Conservation (phyloP, 2,113 vertebrate species). For the Dinomys branickii region DNA sequence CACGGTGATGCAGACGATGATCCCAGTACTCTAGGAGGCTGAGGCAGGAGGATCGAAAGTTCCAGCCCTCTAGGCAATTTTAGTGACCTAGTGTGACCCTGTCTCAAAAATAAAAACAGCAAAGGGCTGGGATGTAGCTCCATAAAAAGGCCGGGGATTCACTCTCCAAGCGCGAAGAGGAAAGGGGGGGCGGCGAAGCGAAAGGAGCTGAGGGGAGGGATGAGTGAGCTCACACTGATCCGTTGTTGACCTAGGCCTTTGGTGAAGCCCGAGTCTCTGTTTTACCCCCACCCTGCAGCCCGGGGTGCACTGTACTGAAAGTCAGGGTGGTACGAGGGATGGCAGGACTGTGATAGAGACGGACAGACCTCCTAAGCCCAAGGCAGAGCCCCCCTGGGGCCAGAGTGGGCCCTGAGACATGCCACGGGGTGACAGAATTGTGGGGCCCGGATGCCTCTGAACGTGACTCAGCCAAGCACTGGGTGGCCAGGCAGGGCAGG, state of each 20-base stretch:
- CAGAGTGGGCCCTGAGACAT: neutral
- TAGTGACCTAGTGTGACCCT: neutral
- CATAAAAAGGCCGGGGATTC: neutral
- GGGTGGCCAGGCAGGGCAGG: accelerated
- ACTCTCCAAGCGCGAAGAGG: neutral
- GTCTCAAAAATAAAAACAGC: neutral
- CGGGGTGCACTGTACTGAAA: neutral
- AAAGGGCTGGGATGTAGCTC: neutral
- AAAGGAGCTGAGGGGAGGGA: neutral
- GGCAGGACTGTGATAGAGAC: neutral
- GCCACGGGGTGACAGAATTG: neutral
- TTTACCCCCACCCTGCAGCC: neutral
- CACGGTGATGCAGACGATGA: neutral
- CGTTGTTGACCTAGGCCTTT: too few relatives aligned
- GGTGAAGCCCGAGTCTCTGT: accelerated
- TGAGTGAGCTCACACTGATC: neutral
- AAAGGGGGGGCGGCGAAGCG: neutral
- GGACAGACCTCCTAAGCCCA: neutral
- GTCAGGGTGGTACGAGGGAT: neutral
- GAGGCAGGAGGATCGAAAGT: neutral
- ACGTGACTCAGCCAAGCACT: neutral
- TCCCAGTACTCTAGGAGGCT: neutral
- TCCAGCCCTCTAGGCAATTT: neutral
- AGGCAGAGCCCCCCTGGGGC: neutral
- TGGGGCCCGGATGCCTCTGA: neutral